Evolutionary conservation across 2,113 vertebrate species (phyloP), one percentile per base, ranked within the genome.

Genomic region (Ameiurus melas): DNA sequence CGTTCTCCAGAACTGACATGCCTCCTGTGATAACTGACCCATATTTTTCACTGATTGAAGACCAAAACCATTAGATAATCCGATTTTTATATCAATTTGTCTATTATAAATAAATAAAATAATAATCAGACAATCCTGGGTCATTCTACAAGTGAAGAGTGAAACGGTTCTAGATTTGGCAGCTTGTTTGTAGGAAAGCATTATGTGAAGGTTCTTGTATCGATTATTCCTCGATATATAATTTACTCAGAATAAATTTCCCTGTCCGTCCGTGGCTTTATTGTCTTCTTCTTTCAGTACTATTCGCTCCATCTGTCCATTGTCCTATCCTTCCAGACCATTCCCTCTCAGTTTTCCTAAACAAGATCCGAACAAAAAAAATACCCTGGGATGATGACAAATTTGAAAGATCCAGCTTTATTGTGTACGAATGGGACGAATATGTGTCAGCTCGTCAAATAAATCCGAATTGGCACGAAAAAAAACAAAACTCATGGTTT

Each of bases 1-100:
- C 91, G 89, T 95, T 89, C 58, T 96, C 25, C 22, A 83, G 66
- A 64, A 89, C 39, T 92, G 86, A 93, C 75, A 17, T 27, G 30
- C 14, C 70, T 47, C 43, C 70, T n/a, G 13, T 17, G 77, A 79
- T 47, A 80, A 80, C 77, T 55, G 75, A 16, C 75, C 25, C 27
- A 17, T n/a, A 10, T 57, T 62, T 62, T 83, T 25, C 5, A 83
- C 20, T 62, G 53, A 20, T 60, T 5, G 0, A 60, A 39, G 25
- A 22, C n/a, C 8, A 22, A 62, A 83, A 36, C 27, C 5, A 20
- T 33, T 1, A 33, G 17, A 57, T 79, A 3, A 33, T 33, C 30
- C 17, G 4, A 5, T 33, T 80, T 80, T 19, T 51, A 51, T 47
- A 22, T 12, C 73, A 30, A 43, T 47, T 47, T 0, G 43, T 47